Evolutionary conservation across 2,888 invertebrate species (phyloP), one percentile per base, ranked within the genome.

Genomic region (Pammene fasciana): DNA sequence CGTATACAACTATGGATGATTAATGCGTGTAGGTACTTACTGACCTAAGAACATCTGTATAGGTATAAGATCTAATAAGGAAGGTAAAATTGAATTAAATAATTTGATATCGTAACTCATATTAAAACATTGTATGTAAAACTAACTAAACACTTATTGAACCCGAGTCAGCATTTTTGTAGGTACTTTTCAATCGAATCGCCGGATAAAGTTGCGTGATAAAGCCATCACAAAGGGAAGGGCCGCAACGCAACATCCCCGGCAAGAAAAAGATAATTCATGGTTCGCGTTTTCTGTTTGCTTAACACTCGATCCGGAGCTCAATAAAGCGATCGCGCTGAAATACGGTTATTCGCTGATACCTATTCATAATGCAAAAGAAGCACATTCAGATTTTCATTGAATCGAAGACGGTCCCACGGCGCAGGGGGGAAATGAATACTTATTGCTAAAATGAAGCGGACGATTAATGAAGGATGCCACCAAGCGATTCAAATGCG

Each of bases 381-480:
- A 86, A 88, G 85, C 88, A 86, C 87, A 89, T 89, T 90, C 89
- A 87, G 88, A 90, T 89, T 89, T 88, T 88, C 88, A 89, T 87
- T 86, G 87, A 79, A 83, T 65, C 71, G 54, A 68, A 71, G 67
- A 70, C 65, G 67, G 65, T 71, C 65, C 56, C 62, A 43, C 50
- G 14, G 71, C 72, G 76, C 77, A 75, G 78, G 77, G 77, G 80
- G 81, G 88, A 86, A 88, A 89, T 89, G 90, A 90, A 90, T 90
- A 90, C 90, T 90, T 90, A 91, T 91, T 90, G 89, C 88, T 87
- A 88, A 88, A 89, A 90, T 88, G 90, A 89, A 88, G 85, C 86
- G 82, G 74, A 75, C 80, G 81, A 88, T 88, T 90, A 90, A 89
- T 89, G 88, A 89, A 85, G 81, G 82, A 80, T 82, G 84, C 80